Evolutionary conservation across 2,113 vertebrate genomes (phyloP), one percentile per base, ranked within the genome.

Genomic region (Eulemur rufifrons): DNA sequence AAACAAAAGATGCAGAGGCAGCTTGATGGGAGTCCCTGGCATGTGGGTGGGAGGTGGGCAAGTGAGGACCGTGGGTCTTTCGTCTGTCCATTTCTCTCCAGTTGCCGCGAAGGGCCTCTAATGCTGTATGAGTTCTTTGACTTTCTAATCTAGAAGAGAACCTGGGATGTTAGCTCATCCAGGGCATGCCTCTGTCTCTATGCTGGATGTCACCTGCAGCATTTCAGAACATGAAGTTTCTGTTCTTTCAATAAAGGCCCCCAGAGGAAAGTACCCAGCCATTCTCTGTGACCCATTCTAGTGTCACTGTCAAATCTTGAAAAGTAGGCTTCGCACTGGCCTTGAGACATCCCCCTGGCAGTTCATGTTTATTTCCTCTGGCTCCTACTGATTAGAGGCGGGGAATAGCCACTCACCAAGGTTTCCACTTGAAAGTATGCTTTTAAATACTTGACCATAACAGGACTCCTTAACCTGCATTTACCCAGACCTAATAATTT

Each of bases 401-500:
- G 66, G 13, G 14, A 63, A 42, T 10, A 74, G 73, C 34, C 29
- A n/a, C 32, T 59, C 61, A 82, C 73, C 42, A 52, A 54, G 42
- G 50, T 90, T 94, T 96, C 87, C 66, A 50, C 68, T 94, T 80
- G 71, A 90, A 93, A 86, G 39, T n/a, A 76, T 61, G 39, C 94
- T 76, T 91, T 82, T 86, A 83, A 93, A 82, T 63, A 80, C 45
- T 86, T 86, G 39, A 63, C 69, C 56, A 25, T 47, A 91, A 69
- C 27, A 73, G 52, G 0, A 34, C 47, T 42, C 42, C 77, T 86
- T 39, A 80, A 45, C 73, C 68, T 94, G 45, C 10, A 76, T 8
- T 89, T 95, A 71, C 6, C 64, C 47, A 95, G 80, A 86, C 86
- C 66, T 91, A 89, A 39, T 59, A 45, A 95, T 97, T 95, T 89